Base-by-base conservation (phyloP, 2,113 vertebrate genomes). In the Colossoma macropomum region DNA sequence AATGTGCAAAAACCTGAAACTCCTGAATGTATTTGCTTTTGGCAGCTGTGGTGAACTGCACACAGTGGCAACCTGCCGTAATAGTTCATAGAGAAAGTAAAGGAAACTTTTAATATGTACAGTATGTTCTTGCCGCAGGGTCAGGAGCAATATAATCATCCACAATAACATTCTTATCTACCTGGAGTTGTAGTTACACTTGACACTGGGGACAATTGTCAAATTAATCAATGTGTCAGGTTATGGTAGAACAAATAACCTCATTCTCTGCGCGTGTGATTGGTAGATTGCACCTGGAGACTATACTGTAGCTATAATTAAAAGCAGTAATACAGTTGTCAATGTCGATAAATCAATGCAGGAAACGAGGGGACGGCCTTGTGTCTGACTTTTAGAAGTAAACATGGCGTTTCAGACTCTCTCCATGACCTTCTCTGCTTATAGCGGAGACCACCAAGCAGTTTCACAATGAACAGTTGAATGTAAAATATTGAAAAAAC, bases 241-340 rank as follows among this genome's bases (percentile, higher is more conserved):
- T 87, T 87, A 86, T 77, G 62, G 83, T 88, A 88, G 90, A 89
- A 92, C 91, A 93, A 93, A 93, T 92, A 92, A 93, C 88, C 91
- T 90, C 87, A 91, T 93, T 92, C 90, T 88, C 85, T 62, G 81
- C 54, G 78, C 78, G 84, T 62, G 73, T 93, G 89, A 90, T 88
- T 86, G 92, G 91, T 90, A 91, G 90, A 93, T 89, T 88, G 89
- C 90, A 91, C 84, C 90, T 62, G 75, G 82, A 85, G 87, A 91
- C 89, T 89, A 83, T 77, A 83, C 81, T 79, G 77, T 84, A 85
- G 91, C 91, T 91, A 92, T 94, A 93, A 95, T 95, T 94, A 94
- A 94, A 94, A 92, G 88, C 90, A 92, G 89, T 86, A 88, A 93
- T 90, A 91, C 88, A 86, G 87, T 88, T 93, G 93, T 92, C 93